Conservation (phyloP, 2,113 vertebrate genomes). For the Rana temporaria region DNA sequence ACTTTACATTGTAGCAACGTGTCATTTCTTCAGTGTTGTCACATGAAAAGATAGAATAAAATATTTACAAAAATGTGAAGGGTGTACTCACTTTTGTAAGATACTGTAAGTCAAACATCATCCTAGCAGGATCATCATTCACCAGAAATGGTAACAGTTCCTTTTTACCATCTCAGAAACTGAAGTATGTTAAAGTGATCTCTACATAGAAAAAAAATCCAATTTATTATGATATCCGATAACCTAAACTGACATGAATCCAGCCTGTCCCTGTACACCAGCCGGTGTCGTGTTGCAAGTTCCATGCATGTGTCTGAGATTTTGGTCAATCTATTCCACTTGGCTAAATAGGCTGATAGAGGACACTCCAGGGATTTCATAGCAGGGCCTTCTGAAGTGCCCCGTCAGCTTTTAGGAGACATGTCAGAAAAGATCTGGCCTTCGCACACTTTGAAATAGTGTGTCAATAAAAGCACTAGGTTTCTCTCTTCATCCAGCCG, state of each 20-base stretch:
- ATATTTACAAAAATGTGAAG: too few relatives aligned
- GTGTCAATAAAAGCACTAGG: constrained; percentile 42
- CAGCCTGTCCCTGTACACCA: constrained; percentile 10
- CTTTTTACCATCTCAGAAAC: too few relatives aligned
- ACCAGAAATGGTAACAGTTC: too few relatives aligned
- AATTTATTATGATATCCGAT: constrained; percentile 1
- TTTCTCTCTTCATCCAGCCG: constrained; percentile 13
- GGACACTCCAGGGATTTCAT: constrained; percentile 43
- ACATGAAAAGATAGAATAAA: too few relatives aligned
- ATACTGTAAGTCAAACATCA: too few relatives aligned
- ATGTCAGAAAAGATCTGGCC: constrained; percentile 50
- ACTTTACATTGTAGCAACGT: too few relatives aligned
- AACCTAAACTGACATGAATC: constrained; percentile 24
- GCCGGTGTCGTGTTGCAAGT: constrained; percentile 15
- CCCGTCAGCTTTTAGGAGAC: constrained; percentile 53
- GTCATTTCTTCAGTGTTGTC: too few relatives aligned
- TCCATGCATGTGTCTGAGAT: constrained; percentile 42
- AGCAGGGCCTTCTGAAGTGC: constrained; percentile 48
- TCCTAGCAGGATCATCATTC: too few relatives aligned
- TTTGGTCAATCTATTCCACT: constrained; percentile 36
- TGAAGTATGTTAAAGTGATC: too few relatives aligned
- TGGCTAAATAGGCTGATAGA: constrained; percentile 54
- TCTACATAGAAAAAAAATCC: too few relatives aligned
- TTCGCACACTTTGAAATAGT: constrained; percentile 43
- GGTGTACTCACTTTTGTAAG: too few relatives aligned